Evolutionary conservation across 1,140 invertebrate genomes (phyloP).

Genomic region (Bombus breviceps): DNA sequence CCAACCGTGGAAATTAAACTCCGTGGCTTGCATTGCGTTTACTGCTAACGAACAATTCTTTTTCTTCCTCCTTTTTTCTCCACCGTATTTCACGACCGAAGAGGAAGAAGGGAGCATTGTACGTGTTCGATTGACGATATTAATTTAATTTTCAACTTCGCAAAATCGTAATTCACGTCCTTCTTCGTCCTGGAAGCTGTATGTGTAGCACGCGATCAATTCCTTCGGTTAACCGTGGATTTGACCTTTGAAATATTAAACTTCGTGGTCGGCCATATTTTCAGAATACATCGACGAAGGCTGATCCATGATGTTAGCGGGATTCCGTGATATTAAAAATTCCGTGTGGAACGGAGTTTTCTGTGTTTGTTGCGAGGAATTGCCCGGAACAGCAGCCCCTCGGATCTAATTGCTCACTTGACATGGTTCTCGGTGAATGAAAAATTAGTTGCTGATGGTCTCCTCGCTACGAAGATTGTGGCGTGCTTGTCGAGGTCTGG

Average conservation of each 20-base stretch:
- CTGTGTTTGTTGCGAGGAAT: conserved; percentile 2
- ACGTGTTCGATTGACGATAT: not conserved
- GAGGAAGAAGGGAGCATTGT: not conserved
- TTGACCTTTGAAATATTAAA: not conserved
- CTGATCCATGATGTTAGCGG: not conserved
- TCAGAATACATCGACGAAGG: not conserved
- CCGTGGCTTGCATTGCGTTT: not conserved
- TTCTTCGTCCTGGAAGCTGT: not conserved
- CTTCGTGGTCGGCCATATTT: not conserved
- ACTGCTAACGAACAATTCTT: not conserved
- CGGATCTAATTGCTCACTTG: conserved; percentile 39
- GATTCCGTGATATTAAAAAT: conserved; percentile 12
- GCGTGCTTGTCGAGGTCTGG: not conserved
- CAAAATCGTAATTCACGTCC: too few species aligned
- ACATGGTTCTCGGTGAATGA: conserved; percentile 28
- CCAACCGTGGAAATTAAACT: conserved; percentile 31
- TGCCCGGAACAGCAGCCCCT: not conserved
- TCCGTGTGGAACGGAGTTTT: conserved; percentile 6
- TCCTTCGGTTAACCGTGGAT: not conserved
- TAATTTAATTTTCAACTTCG: not conserved
- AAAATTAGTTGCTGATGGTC: conserved; percentile 36
- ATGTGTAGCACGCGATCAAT: not conserved
- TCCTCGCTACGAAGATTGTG: not conserved
- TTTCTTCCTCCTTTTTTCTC: not conserved
- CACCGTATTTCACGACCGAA: not conserved